Evolutionary conservation across 2,113 vertebrate genomes (phyloP).

Genomic region (Pelmatolapia mariae): DNA sequence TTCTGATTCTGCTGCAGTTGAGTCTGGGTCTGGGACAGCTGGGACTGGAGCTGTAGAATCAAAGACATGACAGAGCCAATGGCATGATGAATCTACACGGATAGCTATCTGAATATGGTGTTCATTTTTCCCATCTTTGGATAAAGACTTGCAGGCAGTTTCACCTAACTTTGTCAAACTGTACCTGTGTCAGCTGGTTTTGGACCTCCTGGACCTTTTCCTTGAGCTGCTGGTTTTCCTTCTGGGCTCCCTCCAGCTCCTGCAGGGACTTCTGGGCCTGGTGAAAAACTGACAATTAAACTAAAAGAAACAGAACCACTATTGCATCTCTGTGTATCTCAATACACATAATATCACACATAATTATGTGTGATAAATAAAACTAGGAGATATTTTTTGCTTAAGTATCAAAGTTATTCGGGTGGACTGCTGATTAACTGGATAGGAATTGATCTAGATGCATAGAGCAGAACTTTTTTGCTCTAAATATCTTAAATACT

Average conservation of each 20-base stretch:
- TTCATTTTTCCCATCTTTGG: background rate
- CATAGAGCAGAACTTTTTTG: background rate
- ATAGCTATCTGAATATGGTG: background rate
- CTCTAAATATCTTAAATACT: background rate
- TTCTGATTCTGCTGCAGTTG: slow-evolving; percentile 57
- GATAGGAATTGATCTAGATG: background rate
- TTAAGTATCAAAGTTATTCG: background rate
- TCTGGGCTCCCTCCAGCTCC: slow-evolving; percentile 43
- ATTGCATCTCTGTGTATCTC: background rate
- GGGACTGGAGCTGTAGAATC: slow-evolving; percentile 37
- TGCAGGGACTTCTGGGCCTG: slow-evolving; percentile 78
- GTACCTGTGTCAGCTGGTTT: slow-evolving; percentile 53
- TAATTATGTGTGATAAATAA: background rate
- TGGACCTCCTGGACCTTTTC: slow-evolving; percentile 52
- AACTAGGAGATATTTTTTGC: background rate
- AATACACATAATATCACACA: background rate
- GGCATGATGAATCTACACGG: background rate
- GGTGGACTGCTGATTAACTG: background rate
- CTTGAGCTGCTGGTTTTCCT: slow-evolving; percentile 57
- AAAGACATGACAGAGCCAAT: background rate
- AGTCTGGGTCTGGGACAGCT: slow-evolving; percentile 51
- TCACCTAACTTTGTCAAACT: background rate
- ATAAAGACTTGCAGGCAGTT: background rate
- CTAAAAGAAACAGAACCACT: background rate
- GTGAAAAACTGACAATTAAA: background rate